Base-by-base conservation (phyloP, 53 echinoderm and acorn worm genomes). In the Astropecten irregularis region DNA sequence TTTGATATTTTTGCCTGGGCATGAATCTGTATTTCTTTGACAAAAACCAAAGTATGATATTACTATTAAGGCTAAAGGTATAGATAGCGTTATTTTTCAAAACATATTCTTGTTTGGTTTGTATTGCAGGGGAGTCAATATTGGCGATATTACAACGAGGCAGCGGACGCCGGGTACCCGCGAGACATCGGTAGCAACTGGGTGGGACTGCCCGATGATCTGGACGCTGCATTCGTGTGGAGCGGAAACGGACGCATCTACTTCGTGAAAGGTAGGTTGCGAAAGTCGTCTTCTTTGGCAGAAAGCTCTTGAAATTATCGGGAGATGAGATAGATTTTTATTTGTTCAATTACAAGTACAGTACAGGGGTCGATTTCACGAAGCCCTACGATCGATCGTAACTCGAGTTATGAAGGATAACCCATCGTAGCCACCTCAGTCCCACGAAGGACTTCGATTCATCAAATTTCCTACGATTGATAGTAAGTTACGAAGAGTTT, bases 151-250 rank as follows among this genome's bases (percentile, higher is more conserved):
- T 34, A 34, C 7, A 73, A 88, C 58, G 69, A 66, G 29, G 50
- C 2, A 14, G 2, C 77, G 42, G 91, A 91, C 55, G 0, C 1
- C 4, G 91, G 84, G 2, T 91, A 76, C 52, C 91, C 91, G 21
- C 46, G 70, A 57, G 15, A 8, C 59, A 76, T 76, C 26, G 40
- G 16, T 9, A 14, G 2, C 3, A 33, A 32, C 47, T 88, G 66
- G 73, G 21, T 19, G 3, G 88, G 88, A 19, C 40, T 83, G 18
- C 88, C 88, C 4, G 33, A 61, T 15, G 33, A 88, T 35, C 50
- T 88, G 26, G 88, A 88, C 16, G 88, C 88, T 1, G 84, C 83
- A 7, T 89, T 89, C 33, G 15, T n/a, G 1, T 89, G 84, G 84
- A 89, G 84, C 39, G 63, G 88, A 14, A 73, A 61, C 49, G 89